Conservation (phyloP, 2,797 vertebrate species). For the Distichodus sexfasciatus region DNA sequence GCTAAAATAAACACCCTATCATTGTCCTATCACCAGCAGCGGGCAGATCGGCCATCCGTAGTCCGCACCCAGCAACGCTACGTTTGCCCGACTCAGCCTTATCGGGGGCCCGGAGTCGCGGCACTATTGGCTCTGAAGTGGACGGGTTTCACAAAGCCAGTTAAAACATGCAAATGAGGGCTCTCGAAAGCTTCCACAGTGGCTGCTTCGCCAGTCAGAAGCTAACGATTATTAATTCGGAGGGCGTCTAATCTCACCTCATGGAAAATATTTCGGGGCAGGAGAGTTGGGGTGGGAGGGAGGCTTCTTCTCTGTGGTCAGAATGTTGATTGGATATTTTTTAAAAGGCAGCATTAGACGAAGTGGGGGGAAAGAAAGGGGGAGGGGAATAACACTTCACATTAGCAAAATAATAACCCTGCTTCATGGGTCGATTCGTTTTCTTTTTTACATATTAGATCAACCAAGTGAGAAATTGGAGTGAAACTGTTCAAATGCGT, state of each 20-base stretch:
- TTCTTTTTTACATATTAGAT: constrained; percentile 59
- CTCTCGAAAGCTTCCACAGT: constrained; percentile 48
- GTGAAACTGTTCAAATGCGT: constrained; percentile 52
- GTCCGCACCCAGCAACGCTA: constrained; percentile 16
- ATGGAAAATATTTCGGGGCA: constrained; percentile 38
- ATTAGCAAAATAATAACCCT: constrained; percentile 60
- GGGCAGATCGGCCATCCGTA: constrained; percentile 9
- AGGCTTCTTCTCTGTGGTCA: constrained; percentile 50
- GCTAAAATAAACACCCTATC: constrained; percentile 29
- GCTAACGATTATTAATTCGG: constrained; percentile 57
- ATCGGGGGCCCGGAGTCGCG: constrained; percentile 18
- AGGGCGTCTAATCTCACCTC: constrained; percentile 52
- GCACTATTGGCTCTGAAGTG: constrained; percentile 29
- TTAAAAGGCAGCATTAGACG: not conserved
- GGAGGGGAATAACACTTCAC: constrained; percentile 33
- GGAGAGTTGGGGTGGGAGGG: no score
- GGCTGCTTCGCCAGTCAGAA: constrained; percentile 47
- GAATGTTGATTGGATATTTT: constrained; percentile 56
- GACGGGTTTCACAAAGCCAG: constrained; percentile 42
- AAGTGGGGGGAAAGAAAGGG: not conserved
- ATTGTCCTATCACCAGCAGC: constrained; percentile 17
- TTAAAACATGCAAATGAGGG: constrained; percentile 53
- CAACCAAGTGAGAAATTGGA: constrained; percentile 63
- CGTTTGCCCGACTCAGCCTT: constrained; percentile 23
- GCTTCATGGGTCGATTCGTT: constrained; percentile 53